Base-by-base conservation (phyloP, 2,888 invertebrate species). In the Scaptomyza parva region DNA sequence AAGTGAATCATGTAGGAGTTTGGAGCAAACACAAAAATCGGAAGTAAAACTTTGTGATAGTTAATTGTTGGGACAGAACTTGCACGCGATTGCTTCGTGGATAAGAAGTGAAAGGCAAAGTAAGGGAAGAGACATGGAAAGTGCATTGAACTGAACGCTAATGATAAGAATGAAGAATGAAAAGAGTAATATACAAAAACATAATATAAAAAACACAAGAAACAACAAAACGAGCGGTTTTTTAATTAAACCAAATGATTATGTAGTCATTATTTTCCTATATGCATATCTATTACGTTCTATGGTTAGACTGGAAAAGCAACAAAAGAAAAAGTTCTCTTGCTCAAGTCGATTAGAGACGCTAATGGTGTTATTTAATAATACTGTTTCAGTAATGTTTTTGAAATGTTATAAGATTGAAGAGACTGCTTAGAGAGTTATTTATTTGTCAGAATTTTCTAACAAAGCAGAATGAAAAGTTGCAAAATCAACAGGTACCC, bases 1-100 rank as follows among this genome's bases (percentile, higher is more conserved):
- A 24, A 22, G 37, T 76, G 79, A 81, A 60, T 85, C 82, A 85
- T 76, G 70, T 74, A 75, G 72, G 74, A 68, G 73, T 66, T 53
- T 47, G 9, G 53, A 18, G 12, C 41, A 20, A 52, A 70, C 5
- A 22, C 22, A 2, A 28, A 28, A 65, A 84, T 82, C 81, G 81
- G 81, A 82, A 82, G 79, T 82, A 65, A 69, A 64, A 71, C 67
- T 66, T 77, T 80, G 64, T 80, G 64, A 53, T 64, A 47, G 30
- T 47, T 47, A 7, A 14, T 18, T 8, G 28, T 45, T 30, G 18
- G 5, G n/a, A n/a, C 30, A 28, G 26, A 14, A 7, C 7, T 44
- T 48, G 9, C 54, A 68, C 68, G 58, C 72, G 69, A 73, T 73
- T 53, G 44, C 44, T 28, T 7, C 20, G 17, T 45, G 74, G 72